These are phyloP conservation scores for Myioborus miniatus DNA, from an alignment of 2,797 vertebrate genomes.

Conservation along the genomic window DNA sequence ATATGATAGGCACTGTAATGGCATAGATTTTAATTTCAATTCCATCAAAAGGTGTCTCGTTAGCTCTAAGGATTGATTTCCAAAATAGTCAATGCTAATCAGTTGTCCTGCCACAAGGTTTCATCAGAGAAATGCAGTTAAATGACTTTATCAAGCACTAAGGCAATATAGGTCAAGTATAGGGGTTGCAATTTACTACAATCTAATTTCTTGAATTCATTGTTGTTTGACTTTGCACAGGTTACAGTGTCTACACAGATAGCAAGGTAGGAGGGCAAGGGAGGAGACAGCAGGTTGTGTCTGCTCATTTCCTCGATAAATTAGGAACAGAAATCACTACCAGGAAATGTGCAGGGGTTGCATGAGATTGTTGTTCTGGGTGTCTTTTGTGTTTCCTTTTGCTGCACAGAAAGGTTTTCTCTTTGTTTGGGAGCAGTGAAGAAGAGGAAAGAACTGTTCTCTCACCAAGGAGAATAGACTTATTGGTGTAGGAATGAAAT, in stretches of 20 bases:
- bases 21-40: neutral
- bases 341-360: accelerated
- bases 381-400: neutral
- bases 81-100: neutral
- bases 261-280: neutral
- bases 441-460: neutral
- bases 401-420: neutral
- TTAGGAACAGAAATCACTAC: neutral
- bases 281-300: neutral
- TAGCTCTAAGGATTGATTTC: neutral
- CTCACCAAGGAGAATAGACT: neutral
- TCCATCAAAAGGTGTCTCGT: neutral
- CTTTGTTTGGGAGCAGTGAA: neutral
- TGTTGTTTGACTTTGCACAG: neutral
- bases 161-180: neutral
- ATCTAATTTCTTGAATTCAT: neutral
- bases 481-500: neutral
- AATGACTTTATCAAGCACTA: neutral
- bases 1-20: neutral
- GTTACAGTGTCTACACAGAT: neutral
- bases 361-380: neutral
- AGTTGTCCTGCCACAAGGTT: neutral
- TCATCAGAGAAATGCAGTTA: neutral
- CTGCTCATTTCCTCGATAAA: neutral
- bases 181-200: neutral